Base-by-base conservation (phyloP, 2,113 vertebrate genomes). In the Podocnemis expansa region DNA sequence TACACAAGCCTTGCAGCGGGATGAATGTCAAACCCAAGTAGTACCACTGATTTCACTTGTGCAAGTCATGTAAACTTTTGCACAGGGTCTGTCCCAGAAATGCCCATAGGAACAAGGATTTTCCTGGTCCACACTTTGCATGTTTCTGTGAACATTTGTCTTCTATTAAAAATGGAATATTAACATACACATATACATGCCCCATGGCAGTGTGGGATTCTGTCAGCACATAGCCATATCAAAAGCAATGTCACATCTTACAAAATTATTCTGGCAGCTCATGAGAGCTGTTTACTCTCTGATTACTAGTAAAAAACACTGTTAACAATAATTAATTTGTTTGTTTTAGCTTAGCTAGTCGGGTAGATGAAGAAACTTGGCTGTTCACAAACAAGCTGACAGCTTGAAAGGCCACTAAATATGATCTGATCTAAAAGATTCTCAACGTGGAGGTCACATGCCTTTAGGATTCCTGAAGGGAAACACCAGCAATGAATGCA, bases 291-390 rank as follows among this genome's bases (percentile, higher is more conserved):
- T 82, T 87, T 41, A 0, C 91, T 81, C 80, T 0, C 41, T 70
- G 86, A 0, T 2, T 3, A 31, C 86, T 10, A 6, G 25, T 25
- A 8, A 87, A 93, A n/a, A 84, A 21, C 84, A n/a, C 17, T 1
- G 0, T 85, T 88, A 93, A 90, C 91, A 17, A 38, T 70, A 96
- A 95, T 92, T 29, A 93, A 88, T 80, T 60, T 87, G 82, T 84
- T 93, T 47, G 47, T 82, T 84, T 81, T 49, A 75, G 89, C 87
- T 83, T 27, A 56, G 75, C 63, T 55, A 49, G 56, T 76, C 6
- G 76, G 70, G 90, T 0, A 10, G 70, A 51, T 86, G 24, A 83
- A 43, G 76, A n/a, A n/a, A n/a, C 2, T 55, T 54, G 52, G 86
- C 73, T 88, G 82, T 1, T 90, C 88, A 82, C 88, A 94, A 84